Conservation (phyloP, 2,113 vertebrate genomes). For the Sinocyclocheilus anshuiensis region DNA sequence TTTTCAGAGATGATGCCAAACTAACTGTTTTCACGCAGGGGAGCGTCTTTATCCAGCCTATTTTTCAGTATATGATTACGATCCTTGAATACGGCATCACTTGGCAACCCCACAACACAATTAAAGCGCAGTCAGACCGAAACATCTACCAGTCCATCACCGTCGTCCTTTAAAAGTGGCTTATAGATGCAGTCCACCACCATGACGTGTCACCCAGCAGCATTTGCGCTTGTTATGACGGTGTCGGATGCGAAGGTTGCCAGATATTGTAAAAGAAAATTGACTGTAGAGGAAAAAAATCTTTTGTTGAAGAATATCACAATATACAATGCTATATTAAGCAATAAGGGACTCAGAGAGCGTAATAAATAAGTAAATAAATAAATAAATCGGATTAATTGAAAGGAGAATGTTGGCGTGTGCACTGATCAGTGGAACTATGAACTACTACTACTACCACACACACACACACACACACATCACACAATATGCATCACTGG, state of each 20-base stretch:
- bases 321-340: neutral
- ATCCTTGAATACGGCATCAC: neutral
- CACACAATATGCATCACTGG: no score
- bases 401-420: no score
- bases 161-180: conserved; percentile 19
- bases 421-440: no score
- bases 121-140: neutral
- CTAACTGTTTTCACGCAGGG: neutral
- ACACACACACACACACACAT: no score
- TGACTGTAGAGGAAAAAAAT: neutral
- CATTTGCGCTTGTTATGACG: conserved; percentile 8
- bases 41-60: neutral
- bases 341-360: neutral
- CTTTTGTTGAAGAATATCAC: no score
- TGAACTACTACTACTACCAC: no score
- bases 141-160: neutral
- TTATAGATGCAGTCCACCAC: conserved; percentile 28
- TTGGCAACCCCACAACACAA: neutral
- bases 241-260: conserved; percentile 3
- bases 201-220: conserved; percentile 13
- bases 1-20: neutral
- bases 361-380: no score
- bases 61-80: neutral
- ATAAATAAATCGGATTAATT: no score
- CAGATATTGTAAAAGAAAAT: neutral